phyloP scores from a whole-genome alignment of 2,113 vertebrate genomes.

The Entomyzon cyanotis region DNA sequence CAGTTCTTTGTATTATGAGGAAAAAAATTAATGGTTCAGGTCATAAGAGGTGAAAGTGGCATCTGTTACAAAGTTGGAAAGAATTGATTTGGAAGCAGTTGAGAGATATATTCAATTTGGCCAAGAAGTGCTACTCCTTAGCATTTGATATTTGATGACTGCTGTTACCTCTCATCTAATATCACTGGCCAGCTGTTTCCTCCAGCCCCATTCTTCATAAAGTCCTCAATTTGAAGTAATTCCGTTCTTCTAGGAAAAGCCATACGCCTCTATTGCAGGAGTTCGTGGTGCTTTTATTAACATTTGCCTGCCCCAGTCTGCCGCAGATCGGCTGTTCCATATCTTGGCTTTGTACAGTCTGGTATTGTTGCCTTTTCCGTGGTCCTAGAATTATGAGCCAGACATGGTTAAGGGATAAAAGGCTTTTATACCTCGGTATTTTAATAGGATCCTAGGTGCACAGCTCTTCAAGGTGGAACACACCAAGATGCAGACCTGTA shows the following conservation, averaged over 20 bases:
- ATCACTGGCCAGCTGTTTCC: neutral
- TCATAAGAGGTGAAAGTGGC: neutral
- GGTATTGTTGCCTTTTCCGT: neutral
- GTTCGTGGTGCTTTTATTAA: neutral
- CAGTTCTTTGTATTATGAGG: neutral
- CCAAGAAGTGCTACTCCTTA: neutral
- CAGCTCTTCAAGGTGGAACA: no score
- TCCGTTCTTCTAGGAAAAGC: neutral
- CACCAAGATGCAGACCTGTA: no score
- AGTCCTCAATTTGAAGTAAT: neutral
- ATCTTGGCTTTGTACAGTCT: neutral
- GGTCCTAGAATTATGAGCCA: neutral
- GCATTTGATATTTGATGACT: neutral
- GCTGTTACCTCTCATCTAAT: neutral
- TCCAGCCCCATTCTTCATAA: neutral
- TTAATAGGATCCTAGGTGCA: no score
- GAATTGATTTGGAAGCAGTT: neutral
- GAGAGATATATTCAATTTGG: neutral
- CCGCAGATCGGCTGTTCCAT: neutral
- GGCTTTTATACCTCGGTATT: neutral
- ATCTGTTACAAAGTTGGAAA: neutral
- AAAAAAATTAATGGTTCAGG: neutral
- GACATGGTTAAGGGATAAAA: neutral
- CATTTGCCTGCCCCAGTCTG: neutral
- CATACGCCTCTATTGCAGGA: neutral